These are phyloP conservation scores for Cheilosia vernalis DNA, from an alignment of 2,888 invertebrate species.

Conservation along the genomic window DNA sequence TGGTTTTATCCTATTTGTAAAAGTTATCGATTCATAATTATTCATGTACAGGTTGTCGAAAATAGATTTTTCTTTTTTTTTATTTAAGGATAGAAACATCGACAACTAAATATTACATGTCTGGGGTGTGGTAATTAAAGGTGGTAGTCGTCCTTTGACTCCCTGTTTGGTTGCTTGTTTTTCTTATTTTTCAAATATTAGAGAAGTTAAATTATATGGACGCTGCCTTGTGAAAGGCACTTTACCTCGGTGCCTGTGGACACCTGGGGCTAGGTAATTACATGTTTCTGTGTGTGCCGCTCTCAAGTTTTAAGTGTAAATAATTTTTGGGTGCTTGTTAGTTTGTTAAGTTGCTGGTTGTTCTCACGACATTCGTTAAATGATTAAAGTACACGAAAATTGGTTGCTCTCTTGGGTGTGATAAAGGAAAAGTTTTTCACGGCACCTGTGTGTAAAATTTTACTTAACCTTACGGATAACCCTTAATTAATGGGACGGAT, in stretches of 20 bases:
- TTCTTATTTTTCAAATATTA: not conserved
- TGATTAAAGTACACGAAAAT: conserved; percentile 23
- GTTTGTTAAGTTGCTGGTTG: conserved; percentile 15
- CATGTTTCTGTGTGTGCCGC: conserved; percentile 16
- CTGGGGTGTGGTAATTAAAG: conserved; percentile 8
- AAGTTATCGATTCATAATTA: conserved; percentile 6
- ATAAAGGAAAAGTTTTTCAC: not conserved
- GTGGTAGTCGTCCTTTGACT: conserved; percentile 14
- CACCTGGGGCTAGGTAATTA: conserved; percentile 34
- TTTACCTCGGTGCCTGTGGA: not conserved
- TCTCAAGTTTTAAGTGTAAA: conserved; percentile 37
- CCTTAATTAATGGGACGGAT: too few species aligned
- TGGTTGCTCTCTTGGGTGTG: not conserved
- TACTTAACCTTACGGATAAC: too few species aligned
- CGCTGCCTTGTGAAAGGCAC: not conserved
- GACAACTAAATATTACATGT: not conserved
- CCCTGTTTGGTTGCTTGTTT: not conserved
- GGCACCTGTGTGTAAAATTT: too few species aligned
- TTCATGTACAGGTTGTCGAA: not conserved
- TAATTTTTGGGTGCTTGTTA: not conserved
- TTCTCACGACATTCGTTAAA: conserved; percentile 37
- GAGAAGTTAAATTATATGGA: not conserved
- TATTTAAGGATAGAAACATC: too few species aligned
- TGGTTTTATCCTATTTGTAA: not conserved
- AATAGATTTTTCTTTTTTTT: not conserved